A percentile compares a stretch with the other conserved stretches of the same genome.
phyloP scores from a whole-genome alignment of 2,888 invertebrate genomes.

The Lasius fuliginosus region DNA sequence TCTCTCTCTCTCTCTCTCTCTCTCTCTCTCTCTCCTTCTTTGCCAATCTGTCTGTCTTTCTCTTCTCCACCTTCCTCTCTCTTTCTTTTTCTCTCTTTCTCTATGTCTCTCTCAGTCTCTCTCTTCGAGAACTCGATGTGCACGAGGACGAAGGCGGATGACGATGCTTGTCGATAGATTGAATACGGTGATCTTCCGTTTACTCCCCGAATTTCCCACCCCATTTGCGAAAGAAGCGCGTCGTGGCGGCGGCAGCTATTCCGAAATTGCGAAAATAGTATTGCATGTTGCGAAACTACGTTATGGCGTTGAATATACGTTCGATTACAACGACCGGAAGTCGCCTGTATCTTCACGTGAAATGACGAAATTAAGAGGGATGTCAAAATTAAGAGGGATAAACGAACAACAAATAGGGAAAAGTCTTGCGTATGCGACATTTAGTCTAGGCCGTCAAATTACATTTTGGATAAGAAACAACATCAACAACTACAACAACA shows the following conservation, averaged over 20 bases:
- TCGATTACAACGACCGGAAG: conserved; percentile 26
- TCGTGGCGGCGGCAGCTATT: conserved; percentile 3
- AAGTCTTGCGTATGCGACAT: conserved; percentile 23
- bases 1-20: conserved; percentile 20
- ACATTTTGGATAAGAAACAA: conserved; percentile 45
- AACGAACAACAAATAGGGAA: conserved; percentile 26
- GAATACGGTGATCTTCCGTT: conserved; percentile 46
- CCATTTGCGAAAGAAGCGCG: conserved; percentile 4
- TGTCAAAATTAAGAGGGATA: conserved; percentile 25
- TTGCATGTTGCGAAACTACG: not conserved
- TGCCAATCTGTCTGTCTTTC: not conserved
- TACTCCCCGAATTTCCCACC: conserved; percentile 19
- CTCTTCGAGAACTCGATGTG: conserved; percentile 66
- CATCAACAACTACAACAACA: conserved; percentile 66
- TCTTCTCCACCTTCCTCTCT: conserved; percentile 49
- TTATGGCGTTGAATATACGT: conserved; percentile 1
- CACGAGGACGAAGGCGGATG: conserved; percentile 66
- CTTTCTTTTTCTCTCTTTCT: conserved; percentile 45
- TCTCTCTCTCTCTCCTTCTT: conserved; percentile 27
- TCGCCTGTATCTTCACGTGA: not conserved
- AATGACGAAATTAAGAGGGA: not conserved
- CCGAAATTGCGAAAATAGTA: conserved; percentile 33
- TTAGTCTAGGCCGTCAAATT: conserved; percentile 34
- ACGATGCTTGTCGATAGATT: conserved; percentile 59
- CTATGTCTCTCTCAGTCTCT: conserved; percentile 53